Evolutionary conservation across 1,140 invertebrate species (phyloP).

Genomic region (Mactra quadrangularis): DNA sequence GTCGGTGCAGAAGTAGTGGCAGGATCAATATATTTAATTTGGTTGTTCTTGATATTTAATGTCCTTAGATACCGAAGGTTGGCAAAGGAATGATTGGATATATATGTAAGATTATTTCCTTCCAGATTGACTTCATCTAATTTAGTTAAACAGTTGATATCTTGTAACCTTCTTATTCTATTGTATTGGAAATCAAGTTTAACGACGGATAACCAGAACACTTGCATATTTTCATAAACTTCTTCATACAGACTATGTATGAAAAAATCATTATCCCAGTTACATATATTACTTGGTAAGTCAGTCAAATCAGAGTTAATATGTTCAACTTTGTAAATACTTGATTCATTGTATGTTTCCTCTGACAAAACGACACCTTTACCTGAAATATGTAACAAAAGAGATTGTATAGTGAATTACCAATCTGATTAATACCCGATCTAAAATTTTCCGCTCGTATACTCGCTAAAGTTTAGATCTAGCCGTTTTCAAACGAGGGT

Average conservation of each 20-base stretch:
- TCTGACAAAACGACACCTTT: neutral
- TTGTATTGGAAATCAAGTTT: conserved; percentile 11
- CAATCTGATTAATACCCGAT: too few relatives aligned
- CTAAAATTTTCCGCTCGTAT: too few relatives aligned
- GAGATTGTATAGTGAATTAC: too few relatives aligned
- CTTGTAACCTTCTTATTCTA: conserved; percentile 23
- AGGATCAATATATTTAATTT: conserved; percentile 41
- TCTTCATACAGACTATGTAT: neutral
- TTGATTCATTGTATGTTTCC: neutral
- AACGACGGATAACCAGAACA: conserved; percentile 16
- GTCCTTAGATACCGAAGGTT: conserved; percentile 12
- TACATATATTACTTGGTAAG: conserved; percentile 47
- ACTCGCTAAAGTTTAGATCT: neutral
- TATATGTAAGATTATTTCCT: conserved; percentile 1
- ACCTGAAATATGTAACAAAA: conserved; percentile 9
- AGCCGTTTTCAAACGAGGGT: too few relatives aligned
- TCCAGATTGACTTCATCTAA: conserved; percentile 12
- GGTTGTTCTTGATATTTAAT: conserved; percentile 14
- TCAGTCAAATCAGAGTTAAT: conserved; percentile 25
- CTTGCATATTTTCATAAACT: neutral
- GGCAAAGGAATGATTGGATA: conserved; percentile 35
- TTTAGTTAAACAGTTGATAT: conserved; percentile 25
- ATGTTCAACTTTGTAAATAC: conserved; percentile 39
- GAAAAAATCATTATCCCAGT: conserved; percentile 35
- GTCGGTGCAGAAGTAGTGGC: neutral